Percentiles rank a stretch among this genome's conserved stretches.
These are phyloP conservation scores for Lytechinus pictus DNA, from an alignment of 35 echinoderm and acorn worm genomes.

Conservation along the genomic window DNA sequence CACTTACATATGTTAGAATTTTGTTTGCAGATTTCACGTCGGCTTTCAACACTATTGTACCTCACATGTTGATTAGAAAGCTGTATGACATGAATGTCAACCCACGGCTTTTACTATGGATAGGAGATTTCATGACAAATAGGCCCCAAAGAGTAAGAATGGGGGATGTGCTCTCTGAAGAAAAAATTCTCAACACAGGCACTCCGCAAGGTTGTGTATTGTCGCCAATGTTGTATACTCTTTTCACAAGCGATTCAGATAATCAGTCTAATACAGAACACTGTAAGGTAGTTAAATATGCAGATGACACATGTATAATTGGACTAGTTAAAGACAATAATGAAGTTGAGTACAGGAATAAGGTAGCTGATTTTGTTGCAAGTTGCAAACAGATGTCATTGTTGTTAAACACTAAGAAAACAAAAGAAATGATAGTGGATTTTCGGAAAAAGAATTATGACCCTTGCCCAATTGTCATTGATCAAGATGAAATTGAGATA, in stretches of 20 bases:
- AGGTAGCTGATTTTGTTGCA: neutral
- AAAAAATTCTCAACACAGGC: neutral
- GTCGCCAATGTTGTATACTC: neutral
- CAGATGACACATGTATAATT: neutral
- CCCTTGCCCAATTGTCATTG: neutral
- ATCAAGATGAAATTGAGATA: neutral
- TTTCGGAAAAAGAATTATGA: neutral
- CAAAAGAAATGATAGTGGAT: neutral
- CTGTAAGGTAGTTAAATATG: neutral
- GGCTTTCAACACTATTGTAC: no score
- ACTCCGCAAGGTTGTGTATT: neutral
- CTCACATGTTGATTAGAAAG: neutral
- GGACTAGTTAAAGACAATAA: neutral
- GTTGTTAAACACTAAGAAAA: neutral
- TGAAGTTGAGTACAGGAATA: neutral
- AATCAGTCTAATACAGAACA: neutral
- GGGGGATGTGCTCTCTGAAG: neutral
- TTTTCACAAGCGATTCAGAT: neutral
- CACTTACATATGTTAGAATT: no score
- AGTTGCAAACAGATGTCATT: neutral
- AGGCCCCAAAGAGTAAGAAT: neutral
- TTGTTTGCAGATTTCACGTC: no score
- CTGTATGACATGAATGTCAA: neutral
- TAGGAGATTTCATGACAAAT: neutral
- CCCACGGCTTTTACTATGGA: neutral